These are phyloP conservation scores for Gambelia wislizenii DNA, from an alignment of 2,797 vertebrate species.

Conservation along the genomic window DNA sequence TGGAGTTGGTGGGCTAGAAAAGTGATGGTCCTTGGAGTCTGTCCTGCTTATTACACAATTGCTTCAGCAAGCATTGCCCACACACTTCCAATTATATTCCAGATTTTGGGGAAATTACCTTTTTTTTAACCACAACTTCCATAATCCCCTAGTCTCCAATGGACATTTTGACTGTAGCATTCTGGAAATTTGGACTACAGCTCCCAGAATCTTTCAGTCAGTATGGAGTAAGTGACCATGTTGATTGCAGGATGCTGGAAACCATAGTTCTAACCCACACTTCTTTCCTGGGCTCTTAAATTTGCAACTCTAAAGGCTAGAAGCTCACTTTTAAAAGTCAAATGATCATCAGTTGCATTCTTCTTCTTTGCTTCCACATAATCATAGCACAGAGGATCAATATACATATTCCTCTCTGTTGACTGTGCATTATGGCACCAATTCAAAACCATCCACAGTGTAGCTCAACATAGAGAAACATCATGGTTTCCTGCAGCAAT, in stretches of 20 bases:
- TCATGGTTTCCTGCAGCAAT: not conserved
- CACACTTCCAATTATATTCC: not conserved
- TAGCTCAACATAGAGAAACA: not conserved
- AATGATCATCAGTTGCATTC: not conserved
- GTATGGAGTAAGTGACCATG: no score
- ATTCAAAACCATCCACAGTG: not conserved
- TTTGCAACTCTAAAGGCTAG: no score
- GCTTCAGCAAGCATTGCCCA: not conserved
- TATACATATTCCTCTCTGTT: no score
- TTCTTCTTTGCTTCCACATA: not conserved
- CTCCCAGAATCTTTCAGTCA: no score
- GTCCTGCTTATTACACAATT: no score
- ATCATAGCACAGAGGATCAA: not conserved
- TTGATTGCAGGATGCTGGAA: not conserved
- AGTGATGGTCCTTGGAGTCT: no score
- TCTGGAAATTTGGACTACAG: no score
- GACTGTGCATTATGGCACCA: not conserved
- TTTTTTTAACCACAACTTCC: no score
- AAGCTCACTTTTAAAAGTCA: not conserved
- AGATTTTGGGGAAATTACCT: no score
- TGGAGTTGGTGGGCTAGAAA: no score
- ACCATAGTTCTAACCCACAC: not conserved
- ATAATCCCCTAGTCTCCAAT: no score
- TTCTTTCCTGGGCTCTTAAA: not conserved
- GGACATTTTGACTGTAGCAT: no score